phyloP scores from a whole-genome alignment of 2,113 vertebrate genomes.

The Saccopteryx bilineata region DNA sequence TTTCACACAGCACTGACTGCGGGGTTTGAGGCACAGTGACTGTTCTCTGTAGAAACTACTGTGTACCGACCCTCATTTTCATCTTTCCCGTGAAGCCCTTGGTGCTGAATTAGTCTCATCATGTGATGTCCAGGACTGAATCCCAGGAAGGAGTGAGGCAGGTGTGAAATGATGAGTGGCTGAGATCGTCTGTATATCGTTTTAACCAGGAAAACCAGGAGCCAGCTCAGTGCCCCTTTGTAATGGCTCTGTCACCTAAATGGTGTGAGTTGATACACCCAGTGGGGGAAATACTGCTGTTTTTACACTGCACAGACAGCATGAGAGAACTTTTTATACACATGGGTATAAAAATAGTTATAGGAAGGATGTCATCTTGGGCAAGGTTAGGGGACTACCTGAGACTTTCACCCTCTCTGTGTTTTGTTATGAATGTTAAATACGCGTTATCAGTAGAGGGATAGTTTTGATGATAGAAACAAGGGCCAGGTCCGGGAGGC shows the following conservation, averaged over 20 bases:
- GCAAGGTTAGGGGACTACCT: rapidly evolving
- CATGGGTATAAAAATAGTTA: rapidly evolving
- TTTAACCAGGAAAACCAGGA: neutral
- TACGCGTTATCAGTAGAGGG: rapidly evolving
- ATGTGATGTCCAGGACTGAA: neutral
- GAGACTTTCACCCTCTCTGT: neutral
- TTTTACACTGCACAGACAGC: rapidly evolving
- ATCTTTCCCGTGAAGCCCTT: neutral
- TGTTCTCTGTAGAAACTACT: neutral
- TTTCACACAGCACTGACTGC: neutral
- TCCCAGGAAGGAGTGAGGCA: neutral
- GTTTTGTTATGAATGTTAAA: neutral
- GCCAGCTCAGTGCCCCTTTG: neutral
- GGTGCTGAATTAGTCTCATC: neutral
- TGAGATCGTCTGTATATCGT: rapidly evolving
- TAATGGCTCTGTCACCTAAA: neutral
- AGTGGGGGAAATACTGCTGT: neutral
- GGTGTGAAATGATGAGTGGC: neutral
- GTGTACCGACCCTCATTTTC: rapidly evolving
- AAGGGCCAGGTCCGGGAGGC: neutral
- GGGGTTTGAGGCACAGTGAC: neutral
- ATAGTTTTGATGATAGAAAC: rapidly evolving
- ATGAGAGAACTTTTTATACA: rapidly evolving
- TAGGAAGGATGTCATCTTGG: neutral
- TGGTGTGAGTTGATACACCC: rapidly evolving